Conservation (phyloP, 1,140 invertebrate species). For the Anoplolepis gracilipes region DNA sequence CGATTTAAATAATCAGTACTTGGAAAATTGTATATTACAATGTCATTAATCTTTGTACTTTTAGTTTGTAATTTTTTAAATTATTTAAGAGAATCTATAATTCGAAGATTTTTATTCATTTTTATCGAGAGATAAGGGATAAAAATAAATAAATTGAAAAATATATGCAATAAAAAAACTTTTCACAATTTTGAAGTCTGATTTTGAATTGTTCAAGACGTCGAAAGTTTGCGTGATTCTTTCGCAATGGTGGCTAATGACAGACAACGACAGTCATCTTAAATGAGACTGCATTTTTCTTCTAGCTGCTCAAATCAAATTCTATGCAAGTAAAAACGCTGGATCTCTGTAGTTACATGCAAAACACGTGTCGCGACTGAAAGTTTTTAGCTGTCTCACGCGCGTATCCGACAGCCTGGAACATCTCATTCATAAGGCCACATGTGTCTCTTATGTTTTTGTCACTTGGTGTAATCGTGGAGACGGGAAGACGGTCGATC, state of each 20-base stretch:
- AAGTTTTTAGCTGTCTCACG: slow-evolving; percentile 38
- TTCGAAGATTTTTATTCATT: background rate
- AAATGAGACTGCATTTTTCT: slow-evolving; percentile 16
- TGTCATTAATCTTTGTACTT: background rate
- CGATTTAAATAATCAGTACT: background rate
- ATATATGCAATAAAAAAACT: too few species aligned
- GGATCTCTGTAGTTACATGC: slow-evolving; percentile 23
- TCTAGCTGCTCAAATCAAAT: slow-evolving; percentile 15
- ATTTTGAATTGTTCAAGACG: background rate
- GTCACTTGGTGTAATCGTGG: slow-evolving; percentile 13
- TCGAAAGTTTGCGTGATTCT: background rate
- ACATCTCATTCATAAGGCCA: slow-evolving; percentile 42
- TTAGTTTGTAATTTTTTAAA: background rate
- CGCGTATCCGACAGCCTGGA: background rate
- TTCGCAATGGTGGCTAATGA: slow-evolving; percentile 4
- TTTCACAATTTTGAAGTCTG: background rate
- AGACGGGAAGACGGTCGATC: background rate
- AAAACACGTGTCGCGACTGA: slow-evolving; percentile 37
- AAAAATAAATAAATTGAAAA: too few species aligned
- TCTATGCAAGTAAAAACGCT: background rate
- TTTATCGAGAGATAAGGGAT: background rate
- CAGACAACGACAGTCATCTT: background rate
- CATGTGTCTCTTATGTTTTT: slow-evolving; percentile 43
- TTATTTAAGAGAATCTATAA: background rate
- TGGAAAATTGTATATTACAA: background rate